Percentiles rank a stretch among this genome's conserved stretches.
These are phyloP conservation scores for Spisula subtruncata DNA, from an alignment of 2,888 invertebrate species.

Conservation along the genomic window DNA sequence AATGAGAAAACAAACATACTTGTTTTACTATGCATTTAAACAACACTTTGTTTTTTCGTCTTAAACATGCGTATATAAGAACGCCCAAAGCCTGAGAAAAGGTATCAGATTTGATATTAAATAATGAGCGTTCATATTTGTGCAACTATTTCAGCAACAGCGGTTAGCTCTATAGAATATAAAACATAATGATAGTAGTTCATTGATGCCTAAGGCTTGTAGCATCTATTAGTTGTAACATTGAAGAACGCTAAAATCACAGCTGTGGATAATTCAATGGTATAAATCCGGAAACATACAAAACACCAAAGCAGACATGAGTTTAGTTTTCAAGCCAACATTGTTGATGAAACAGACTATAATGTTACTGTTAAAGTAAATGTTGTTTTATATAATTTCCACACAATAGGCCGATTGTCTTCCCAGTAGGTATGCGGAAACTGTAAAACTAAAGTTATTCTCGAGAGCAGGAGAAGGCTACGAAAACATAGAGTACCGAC, in stretches of 20 bases:
- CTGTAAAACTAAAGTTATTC: no score
- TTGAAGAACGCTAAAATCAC: background rate
- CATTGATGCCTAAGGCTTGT: background rate
- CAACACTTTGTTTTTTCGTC: no score
- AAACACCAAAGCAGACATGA: background rate
- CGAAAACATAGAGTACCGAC: no score
- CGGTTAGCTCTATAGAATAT: background rate
- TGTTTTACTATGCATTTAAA: no score
- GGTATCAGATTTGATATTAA: background rate
- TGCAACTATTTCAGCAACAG: background rate
- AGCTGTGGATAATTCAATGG: slow-evolving; percentile 6
- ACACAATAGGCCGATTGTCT: background rate
- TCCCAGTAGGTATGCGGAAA: no score
- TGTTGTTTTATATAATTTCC: background rate
- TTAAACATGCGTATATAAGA: no score
- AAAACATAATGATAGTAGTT: background rate
- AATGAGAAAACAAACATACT: no score
- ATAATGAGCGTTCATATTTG: background rate
- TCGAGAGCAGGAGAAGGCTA: no score
- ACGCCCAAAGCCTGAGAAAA: no score
- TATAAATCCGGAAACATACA: background rate
- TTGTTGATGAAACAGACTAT: background rate
- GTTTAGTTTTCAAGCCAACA: background rate
- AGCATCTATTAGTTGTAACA: background rate
- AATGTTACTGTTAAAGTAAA: background rate